Percentiles rank a stretch among this genome's conserved stretches.
Conservation (phyloP, 2,888 invertebrate genomes). For the Eupithecia tripunctaria region DNA sequence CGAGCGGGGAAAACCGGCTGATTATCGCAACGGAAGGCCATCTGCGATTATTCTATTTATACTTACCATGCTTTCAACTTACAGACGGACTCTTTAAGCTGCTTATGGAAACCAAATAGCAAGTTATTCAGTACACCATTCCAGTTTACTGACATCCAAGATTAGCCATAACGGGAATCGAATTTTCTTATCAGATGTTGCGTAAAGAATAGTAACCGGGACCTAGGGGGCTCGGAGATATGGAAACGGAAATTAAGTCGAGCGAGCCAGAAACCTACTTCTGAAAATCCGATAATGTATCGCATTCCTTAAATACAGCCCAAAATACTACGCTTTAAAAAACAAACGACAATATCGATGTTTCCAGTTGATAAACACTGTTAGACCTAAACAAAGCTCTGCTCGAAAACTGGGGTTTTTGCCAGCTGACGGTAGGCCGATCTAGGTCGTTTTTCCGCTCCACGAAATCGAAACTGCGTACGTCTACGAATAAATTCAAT, state of each 20-base stretch:
- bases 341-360: conserved; percentile 7
- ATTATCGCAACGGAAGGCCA: conserved; percentile 26
- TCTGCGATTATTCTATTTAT: conserved; percentile 34
- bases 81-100: not conserved
- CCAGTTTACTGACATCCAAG: not conserved
- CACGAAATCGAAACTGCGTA: not conserved
- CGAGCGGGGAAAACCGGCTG: conserved; percentile 35
- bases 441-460: conserved; percentile 3
- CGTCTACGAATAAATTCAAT: not conserved
- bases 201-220: conserved; percentile 3
- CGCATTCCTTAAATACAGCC: not conserved
- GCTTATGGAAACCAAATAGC: not conserved
- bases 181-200: not conserved
- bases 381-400: conserved; percentile 15
- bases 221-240: conserved; percentile 9
- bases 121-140: not conserved
- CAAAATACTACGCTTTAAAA: conserved; percentile 1
- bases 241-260: conserved; percentile 22
- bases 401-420: conserved; percentile 1
- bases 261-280: not conserved
- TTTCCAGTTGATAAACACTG: conserved; percentile 11
- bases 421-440: conserved; percentile 2
- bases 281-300: not conserved
- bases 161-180: not conserved
- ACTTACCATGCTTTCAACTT: conserved; percentile 21